Evolutionary conservation across 2,797 vertebrate genomes (phyloP), one percentile per base, ranked within the genome.

Genomic region (Lutjanus argentimaculatus): DNA sequence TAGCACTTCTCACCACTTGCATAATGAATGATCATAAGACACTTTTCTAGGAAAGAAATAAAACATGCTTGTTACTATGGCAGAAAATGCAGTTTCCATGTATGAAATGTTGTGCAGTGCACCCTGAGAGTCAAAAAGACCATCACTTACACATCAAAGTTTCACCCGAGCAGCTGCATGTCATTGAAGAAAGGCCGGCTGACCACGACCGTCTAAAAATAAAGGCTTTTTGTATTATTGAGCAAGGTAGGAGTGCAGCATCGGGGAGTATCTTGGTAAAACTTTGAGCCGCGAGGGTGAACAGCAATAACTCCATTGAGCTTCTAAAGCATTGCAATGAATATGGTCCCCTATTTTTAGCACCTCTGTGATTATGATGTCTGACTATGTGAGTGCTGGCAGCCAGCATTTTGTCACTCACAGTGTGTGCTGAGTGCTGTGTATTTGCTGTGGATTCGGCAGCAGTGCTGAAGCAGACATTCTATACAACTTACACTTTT

Each of bases 301-400:
- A 76, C 73, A 75, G 64, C 72, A 88, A 79, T 73, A 87, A 90
- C 85, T 81, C 75, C 67, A 80, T 16, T 73, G 17, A 86, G 86
- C 67, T 85, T 89, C 84, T 57, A 11, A 83, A 90, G 82, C 69
- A 83, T 83, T 85, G 79, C 89, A 87, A 82, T 81, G 80, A 91
- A 90, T 82, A 82, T 30, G 48, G 62, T 63, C 16, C 56, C 79
- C 86, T 93, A 93, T 94, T 94, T 94, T 92, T 92, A 93, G 92
- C 82, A 79, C 58, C 75, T 91, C 88, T 91, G 79, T 91, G 88
- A 93, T 93, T 94, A 92, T 93, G 89, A 94, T 91, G 92, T 91
- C 87, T 91, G 84, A 89, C 84, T 88, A 75, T 88, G 77, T 72
- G 87, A 92, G 80, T 16, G 58, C 89, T 88, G 87, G 87, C 87